These are phyloP conservation scores for Rostratula benghalensis DNA, from an alignment of 2,113 vertebrate genomes.

Conservation along the genomic window DNA sequence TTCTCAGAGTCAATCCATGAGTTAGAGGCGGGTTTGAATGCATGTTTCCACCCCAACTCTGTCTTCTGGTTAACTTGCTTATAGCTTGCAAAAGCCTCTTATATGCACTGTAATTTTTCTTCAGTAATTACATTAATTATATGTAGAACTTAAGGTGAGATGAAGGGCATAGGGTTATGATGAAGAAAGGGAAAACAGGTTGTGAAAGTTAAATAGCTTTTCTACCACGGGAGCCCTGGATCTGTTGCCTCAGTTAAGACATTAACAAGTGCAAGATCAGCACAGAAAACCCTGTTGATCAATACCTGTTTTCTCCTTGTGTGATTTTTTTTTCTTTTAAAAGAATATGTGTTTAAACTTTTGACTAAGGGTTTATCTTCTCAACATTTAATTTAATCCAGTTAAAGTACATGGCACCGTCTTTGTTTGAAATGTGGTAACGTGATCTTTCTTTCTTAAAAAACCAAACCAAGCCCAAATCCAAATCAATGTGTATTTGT, in stretches of 20 bases:
- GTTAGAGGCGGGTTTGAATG: not conserved
- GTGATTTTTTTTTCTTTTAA: not conserved
- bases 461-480: not conserved
- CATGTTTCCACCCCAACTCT: accelerated
- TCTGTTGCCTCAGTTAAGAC: not conserved
- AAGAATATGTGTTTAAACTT: not conserved
- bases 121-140: not conserved
- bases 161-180: not conserved
- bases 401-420: not conserved
- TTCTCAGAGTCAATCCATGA: accelerated
- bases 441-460: not conserved
- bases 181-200: not conserved
- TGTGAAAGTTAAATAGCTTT: not conserved
- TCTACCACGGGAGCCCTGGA: not conserved
- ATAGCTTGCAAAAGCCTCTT: not conserved
- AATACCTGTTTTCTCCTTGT: not conserved
- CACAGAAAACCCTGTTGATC: not conserved
- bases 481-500: not conserved
- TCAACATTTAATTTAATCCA: not conserved
- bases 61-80: not conserved
- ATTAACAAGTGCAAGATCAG: not conserved
- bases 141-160: not conserved
- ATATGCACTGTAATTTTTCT: not conserved
- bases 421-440: not conserved
- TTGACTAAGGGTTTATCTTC: not conserved